A percentile compares a stretch with the other conserved stretches of the same genome.
Conservation (phyloP, 2,113 vertebrate species). For the Burhinus bistriatus region DNA sequence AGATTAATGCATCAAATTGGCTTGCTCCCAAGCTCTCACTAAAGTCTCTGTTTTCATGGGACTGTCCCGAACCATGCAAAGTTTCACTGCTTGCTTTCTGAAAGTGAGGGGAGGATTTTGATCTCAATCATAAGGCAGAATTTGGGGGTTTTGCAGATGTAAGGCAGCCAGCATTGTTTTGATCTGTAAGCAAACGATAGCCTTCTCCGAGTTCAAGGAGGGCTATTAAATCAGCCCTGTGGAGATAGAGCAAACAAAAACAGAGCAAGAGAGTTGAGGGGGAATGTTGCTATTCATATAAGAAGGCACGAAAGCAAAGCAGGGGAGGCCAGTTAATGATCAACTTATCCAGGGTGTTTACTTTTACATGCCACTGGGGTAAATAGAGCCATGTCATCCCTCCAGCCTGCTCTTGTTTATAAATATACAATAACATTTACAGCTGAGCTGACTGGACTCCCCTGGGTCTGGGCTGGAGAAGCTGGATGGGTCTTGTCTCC, state of each 20-base stretch:
- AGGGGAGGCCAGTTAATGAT: conserved; percentile 21
- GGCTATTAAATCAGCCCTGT: conserved; percentile 24
- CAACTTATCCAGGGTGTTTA: conserved; percentile 6
- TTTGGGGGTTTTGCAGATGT: neutral
- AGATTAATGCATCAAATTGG: conserved; percentile 46
- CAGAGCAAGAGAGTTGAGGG: neutral
- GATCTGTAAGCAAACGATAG: conserved; percentile 10
- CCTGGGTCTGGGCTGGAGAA: neutral
- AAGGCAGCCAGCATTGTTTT: conserved; percentile 27
- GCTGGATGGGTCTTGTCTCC: neutral
- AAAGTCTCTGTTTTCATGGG: neutral
- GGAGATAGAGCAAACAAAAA: conserved; percentile 44
- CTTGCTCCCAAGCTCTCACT: neutral
- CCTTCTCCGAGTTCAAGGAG: conserved; percentile 3
- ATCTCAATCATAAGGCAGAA: neutral
- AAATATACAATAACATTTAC: conserved; percentile 5
- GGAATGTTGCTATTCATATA: neutral
- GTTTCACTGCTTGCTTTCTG: neutral
- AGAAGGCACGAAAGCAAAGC: conserved; percentile 2
- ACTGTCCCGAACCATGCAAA: neutral
- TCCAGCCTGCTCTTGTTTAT: conserved; percentile 8
- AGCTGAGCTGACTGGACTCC: neutral
- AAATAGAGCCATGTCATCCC: conserved; percentile 33
- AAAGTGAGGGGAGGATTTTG: conserved; percentile 10
- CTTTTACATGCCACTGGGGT: conserved; percentile 54